Evolutionary conservation across 1,140 invertebrate species (phyloP), one percentile per base, ranked within the genome.

Genomic region (Charaxes varanes): DNA sequence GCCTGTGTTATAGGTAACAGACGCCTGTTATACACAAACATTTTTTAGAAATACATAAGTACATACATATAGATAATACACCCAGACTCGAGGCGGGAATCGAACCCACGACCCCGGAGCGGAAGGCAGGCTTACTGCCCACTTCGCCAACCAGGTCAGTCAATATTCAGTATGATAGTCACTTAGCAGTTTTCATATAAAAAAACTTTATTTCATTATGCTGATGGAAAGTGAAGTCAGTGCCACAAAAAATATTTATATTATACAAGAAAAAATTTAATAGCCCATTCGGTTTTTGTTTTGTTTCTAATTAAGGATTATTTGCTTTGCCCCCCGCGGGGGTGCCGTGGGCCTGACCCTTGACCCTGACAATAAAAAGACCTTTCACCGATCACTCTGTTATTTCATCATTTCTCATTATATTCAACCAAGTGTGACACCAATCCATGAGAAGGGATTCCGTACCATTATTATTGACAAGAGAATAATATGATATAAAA

Each of bases 251-350:
- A 28, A 10, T 7, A 28, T 28, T 28, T 15, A 21, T 18, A 42
- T 42, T 18, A 27, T 12, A 18, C 41, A 19, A 35, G 23, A 26
- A 35, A 43, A 35, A 10, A 15, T 8, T 22, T 27, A 35, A 21
- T 35, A 35, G 8, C 12, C 17, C 11, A 19, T 22, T 36, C 33
- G 33, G 33, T 44, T 44, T 34, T 24, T 22, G 14, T 23, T 27
- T 43, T 22, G n/a, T 34, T 15, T 28, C n/a, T 16, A 41, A 44
- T 44, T 37, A 44, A 11, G 27, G 35, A 11, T 18, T 30, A 27
- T 21, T 42, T 22, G 16, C 3, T 5, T 1, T 2, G 13, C 30
- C 1, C 28, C 42, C 42, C 34, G 34, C 16, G 8, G 34, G 23
- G 41, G 18, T 27, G 7, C 34, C 17, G 26, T 22, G 10, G 42